These are phyloP conservation scores for Miichthys miiuy DNA, from an alignment of 2,797 vertebrate genomes.

Conservation along the genomic window DNA sequence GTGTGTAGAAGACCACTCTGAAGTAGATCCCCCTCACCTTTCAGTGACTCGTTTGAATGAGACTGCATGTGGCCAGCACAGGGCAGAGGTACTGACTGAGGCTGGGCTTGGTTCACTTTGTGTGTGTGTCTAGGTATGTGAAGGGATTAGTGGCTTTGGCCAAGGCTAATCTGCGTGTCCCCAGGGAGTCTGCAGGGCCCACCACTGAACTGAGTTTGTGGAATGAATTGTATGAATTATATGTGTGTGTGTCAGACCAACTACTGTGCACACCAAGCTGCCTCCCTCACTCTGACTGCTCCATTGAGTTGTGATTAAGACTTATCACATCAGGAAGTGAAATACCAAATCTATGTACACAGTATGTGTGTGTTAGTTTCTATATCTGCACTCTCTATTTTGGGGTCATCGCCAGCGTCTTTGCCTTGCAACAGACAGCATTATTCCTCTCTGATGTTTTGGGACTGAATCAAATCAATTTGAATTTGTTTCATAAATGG, in stretches of 20 bases:
- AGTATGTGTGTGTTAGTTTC: not conserved
- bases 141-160: conserved; percentile 74
- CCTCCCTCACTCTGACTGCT: conserved; percentile 47
- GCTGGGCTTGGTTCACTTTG: conserved; percentile 4
- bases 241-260: conserved; percentile 48
- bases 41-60: conserved; percentile 56
- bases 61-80: conserved; percentile 31
- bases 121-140: conserved; percentile 58
- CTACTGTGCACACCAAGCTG: conserved; percentile 39
- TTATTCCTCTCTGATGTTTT: conserved; percentile 44
- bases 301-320: conserved; percentile 73
- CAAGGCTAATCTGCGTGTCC: conserved; percentile 76
- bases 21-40: conserved; percentile 47
- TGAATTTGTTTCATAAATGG: conserved; percentile 7
- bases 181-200: conserved; percentile 73
- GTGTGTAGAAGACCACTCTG: conserved; percentile 16
- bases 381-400: conserved; percentile 10
- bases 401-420: not conserved
- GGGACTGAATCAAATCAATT: conserved; percentile 19
- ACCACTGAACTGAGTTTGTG: conserved; percentile 62
- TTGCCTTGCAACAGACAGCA: conserved; percentile 4
- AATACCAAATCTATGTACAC: conserved; percentile 26
- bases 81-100: conserved; percentile 28
- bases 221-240: conserved; percentile 60
- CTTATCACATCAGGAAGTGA: conserved; percentile 59